Conservation (phyloP, 2,888 invertebrate genomes). For the Platycheirus albimanus region DNA sequence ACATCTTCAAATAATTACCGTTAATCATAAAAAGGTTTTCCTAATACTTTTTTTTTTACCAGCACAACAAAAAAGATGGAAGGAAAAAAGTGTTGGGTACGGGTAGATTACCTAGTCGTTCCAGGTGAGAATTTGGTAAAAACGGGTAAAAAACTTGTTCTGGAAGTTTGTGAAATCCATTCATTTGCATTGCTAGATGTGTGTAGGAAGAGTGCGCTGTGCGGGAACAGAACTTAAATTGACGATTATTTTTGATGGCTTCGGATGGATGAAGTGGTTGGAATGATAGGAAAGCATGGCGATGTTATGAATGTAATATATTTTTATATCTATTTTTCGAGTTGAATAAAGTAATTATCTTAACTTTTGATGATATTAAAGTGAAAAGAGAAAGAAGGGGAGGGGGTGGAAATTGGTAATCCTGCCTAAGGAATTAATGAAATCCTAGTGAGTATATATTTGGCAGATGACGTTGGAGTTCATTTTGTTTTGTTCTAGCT, state of each 20-base stretch:
- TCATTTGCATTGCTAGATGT: no score
- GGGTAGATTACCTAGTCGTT: neutral
- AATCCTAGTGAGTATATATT: neutral
- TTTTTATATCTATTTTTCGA: slow-evolving; percentile 5
- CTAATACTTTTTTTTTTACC: no score
- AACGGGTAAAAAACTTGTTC: slow-evolving; percentile 17
- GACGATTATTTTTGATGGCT: neutral
- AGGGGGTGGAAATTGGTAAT: neutral
- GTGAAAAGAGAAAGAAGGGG: no score
- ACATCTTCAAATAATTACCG: slow-evolving; percentile 72
- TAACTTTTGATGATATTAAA: no score
- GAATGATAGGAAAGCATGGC: neutral
- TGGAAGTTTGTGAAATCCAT: no score
- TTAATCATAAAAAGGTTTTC: slow-evolving; percentile 71
- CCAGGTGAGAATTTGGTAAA: slow-evolving; percentile 14
- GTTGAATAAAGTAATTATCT: slow-evolving; percentile 4
- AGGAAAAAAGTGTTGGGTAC: neutral
- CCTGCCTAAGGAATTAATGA: neutral
- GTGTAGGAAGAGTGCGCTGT: no score
- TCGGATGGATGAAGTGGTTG: slow-evolving; percentile 2
- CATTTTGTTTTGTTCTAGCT: no score
- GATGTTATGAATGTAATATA: slow-evolving; percentile 7
- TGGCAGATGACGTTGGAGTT: neutral
- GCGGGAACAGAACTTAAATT: neutral
- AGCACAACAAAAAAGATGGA: neutral